These are phyloP conservation scores for Molossus alvarezi DNA, from an alignment of 2,797 vertebrate species.

Conservation along the genomic window DNA sequence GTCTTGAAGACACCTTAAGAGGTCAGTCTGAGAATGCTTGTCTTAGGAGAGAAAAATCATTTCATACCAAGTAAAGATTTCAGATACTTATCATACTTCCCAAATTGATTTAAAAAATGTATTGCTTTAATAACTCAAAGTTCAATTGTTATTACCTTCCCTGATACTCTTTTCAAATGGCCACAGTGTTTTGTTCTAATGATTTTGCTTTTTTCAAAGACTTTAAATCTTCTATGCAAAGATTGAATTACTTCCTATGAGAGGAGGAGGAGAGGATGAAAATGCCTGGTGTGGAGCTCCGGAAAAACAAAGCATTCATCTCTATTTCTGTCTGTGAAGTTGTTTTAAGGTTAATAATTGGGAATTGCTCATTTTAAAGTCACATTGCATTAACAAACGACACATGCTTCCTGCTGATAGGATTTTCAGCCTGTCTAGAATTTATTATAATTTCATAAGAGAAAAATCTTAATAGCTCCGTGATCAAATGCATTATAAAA, in stretches of 20 bases:
- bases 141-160: constrained; percentile 89
- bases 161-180: constrained; percentile 86
- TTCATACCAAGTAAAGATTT: constrained; percentile 82
- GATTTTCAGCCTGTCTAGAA: constrained; percentile 87
- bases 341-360: constrained; percentile 90
- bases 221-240: constrained; percentile 88
- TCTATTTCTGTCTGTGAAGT: constrained; percentile 89
- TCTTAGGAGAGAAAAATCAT: constrained; percentile 78
- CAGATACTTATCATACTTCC: constrained; percentile 79
- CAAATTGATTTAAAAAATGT: constrained; percentile 87
- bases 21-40: constrained; percentile 69
- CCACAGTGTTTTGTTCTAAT: constrained; percentile 88
- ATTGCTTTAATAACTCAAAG: constrained; percentile 90
- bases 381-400: constrained; percentile 86
- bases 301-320: constrained; percentile 88
- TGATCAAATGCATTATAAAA: constrained; percentile 87
- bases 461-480: constrained; percentile 87
- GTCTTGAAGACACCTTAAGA: constrained; percentile 70
- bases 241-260: constrained; percentile 89
- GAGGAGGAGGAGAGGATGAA: constrained; percentile 85
- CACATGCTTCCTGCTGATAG: constrained; percentile 88
- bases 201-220: constrained; percentile 89
- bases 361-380: constrained; percentile 89
- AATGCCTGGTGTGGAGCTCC: constrained; percentile 84
- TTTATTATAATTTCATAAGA: constrained; percentile 88